Conservation (phyloP, 2,888 invertebrate genomes). For the Trisateles emortualis region DNA sequence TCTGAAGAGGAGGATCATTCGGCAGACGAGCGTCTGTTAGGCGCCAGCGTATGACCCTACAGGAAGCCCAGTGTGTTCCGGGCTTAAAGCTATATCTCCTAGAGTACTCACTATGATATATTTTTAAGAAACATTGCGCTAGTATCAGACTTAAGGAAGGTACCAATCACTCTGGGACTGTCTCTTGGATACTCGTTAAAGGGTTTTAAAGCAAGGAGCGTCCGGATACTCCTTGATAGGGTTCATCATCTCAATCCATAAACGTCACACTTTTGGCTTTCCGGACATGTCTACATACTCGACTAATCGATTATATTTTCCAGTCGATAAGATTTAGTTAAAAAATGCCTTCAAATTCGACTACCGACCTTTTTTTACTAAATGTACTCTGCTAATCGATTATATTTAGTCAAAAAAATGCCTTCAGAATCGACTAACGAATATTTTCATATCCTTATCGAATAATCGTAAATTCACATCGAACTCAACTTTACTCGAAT, state of each 20-base stretch:
- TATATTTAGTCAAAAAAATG: too few species aligned
- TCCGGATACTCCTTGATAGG: too few species aligned
- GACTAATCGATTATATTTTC: constrained; percentile 15
- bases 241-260: too few species aligned
- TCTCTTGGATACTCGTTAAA: too few species aligned
- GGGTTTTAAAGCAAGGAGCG: too few species aligned
- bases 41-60: constrained; percentile 83
- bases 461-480: constrained; percentile 17
- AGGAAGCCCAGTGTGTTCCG: constrained; percentile 70
- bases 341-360: not conserved
- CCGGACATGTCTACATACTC: not conserved
- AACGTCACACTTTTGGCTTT: not conserved
- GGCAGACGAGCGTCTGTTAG: constrained; percentile 88
- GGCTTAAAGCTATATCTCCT: constrained; percentile 66
- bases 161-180: too few species aligned
- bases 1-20: constrained; percentile 89
- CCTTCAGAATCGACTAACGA: constrained; percentile 12
- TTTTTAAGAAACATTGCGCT: too few species aligned
- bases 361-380: too few species aligned
- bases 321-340: constrained; percentile 10
- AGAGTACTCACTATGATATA: constrained; percentile 19
- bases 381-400: too few species aligned
- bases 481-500: constrained; percentile 29
- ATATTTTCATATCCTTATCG: constrained; percentile 12
- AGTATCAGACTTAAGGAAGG: too few species aligned